A percentile compares a stretch with the other conserved stretches of the same genome.
Conservation (phyloP, 2,888 invertebrate genomes). For the Mellilla xanthometata region DNA sequence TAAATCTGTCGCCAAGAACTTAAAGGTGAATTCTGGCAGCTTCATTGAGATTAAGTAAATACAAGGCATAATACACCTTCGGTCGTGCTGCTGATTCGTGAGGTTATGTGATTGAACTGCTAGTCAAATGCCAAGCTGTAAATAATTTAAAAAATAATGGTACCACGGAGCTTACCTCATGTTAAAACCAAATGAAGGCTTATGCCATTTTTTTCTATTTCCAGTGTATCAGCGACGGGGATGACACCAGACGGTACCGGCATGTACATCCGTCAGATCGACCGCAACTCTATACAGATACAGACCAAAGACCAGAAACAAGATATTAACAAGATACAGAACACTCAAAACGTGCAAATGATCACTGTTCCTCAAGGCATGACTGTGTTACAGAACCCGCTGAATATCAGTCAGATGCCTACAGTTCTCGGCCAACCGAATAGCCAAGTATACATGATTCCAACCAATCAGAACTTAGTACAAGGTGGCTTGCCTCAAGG, state of each 20-base stretch:
- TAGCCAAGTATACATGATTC: slow-evolving; percentile 77
- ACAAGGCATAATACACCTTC: too few relatives aligned
- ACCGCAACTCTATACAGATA: slow-evolving; percentile 70
- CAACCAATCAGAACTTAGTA: slow-evolving; percentile 66
- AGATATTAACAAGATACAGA: slow-evolving; percentile 65
- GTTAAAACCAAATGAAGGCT: too few relatives aligned
- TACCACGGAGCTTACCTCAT: too few relatives aligned
- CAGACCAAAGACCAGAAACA: slow-evolving; percentile 72
- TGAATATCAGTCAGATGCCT: slow-evolving; percentile 69
- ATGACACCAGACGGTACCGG: slow-evolving; percentile 63
- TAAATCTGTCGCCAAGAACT: too few relatives aligned
- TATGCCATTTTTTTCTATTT: background rate
- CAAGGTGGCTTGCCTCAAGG: slow-evolving; percentile 61
- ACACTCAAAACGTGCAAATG: slow-evolving; percentile 73
- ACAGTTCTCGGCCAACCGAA: slow-evolving; percentile 67
- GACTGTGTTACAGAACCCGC: slow-evolving; percentile 71
- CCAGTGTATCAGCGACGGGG: slow-evolving; percentile 63
- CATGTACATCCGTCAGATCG: slow-evolving; percentile 75
- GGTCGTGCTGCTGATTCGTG: too few relatives aligned
- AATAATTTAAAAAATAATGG: too few relatives aligned
- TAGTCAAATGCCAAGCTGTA: too few relatives aligned
- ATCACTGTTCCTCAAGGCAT: slow-evolving; percentile 74
- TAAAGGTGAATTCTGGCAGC: too few relatives aligned
- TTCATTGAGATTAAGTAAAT: too few relatives aligned
- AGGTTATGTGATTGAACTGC: too few relatives aligned